Percentiles rank a stretch among this genome's conserved stretches.
Evolutionary conservation across 1,140 invertebrate genomes (phyloP).

Genomic region (Drosophila teissieri): DNA sequence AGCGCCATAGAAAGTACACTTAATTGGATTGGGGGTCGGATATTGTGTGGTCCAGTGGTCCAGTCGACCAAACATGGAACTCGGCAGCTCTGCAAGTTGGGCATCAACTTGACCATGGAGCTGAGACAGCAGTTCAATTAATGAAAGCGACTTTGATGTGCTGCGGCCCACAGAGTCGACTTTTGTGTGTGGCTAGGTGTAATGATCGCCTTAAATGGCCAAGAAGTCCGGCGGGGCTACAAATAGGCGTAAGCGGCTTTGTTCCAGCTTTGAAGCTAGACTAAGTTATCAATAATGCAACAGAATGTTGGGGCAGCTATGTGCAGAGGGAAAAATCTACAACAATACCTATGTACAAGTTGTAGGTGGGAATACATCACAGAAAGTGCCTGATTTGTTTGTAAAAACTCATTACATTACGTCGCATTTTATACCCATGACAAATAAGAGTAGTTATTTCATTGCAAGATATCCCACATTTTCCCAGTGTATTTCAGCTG

Average conservation of each 20-base stretch:
- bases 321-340: background rate
- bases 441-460: no score
- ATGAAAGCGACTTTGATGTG: slow-evolving; percentile 60
- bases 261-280: slow-evolving; percentile 22
- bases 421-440: no score
- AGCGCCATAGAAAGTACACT: slow-evolving; percentile 47
- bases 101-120: slow-evolving; percentile 8
- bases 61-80: no score
- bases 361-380: no score
- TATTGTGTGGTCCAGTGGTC: slow-evolving; percentile 22
- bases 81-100: background rate
- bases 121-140: slow-evolving; percentile 49
- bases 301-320: no score
- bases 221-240: background rate
- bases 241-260: slow-evolving; percentile 49
- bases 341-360: background rate
- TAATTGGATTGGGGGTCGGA: slow-evolving; percentile 58
- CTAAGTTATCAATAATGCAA: slow-evolving; percentile 48
- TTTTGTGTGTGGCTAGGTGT: slow-evolving; percentile 50
- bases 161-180: slow-evolving; percentile 23
- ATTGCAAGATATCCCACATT: background rate
- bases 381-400: no score
- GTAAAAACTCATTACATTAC: no score
- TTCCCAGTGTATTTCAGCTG: slow-evolving; percentile 1
- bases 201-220: slow-evolving; percentile 50